Evolutionary conservation across 64 coral and sea anemone genomes (phyloP).

Genomic region (Montipora capricornis): DNA sequence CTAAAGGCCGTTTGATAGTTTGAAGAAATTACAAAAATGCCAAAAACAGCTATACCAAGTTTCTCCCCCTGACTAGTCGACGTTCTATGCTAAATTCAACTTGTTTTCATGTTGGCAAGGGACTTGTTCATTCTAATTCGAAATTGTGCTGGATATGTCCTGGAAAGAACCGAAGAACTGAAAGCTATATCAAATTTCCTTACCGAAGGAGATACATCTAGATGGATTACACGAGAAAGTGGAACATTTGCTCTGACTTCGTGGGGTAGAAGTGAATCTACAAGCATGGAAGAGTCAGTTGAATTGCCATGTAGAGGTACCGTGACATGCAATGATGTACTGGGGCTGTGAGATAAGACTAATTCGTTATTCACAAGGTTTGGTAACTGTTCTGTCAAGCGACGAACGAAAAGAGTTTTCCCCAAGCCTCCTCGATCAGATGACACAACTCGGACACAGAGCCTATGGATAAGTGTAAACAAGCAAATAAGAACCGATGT

Average conservation of each 20-base stretch:
- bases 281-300: slow-evolving; percentile 58
- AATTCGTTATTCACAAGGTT: slow-evolving; percentile 71
- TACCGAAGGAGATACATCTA: slow-evolving; percentile 94
- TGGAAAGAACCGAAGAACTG: no score
- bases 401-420: slow-evolving; percentile 69
- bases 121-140: no score
- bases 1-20: no score
- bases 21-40: no score
- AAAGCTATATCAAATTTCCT: not conserved
- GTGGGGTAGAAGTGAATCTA: slow-evolving; percentile 67
- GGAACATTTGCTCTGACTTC: slow-evolving; percentile 72
- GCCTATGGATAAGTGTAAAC: slow-evolving; percentile 7
- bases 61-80: no score
- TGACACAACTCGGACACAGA: slow-evolving; percentile 75
- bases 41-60: no score
- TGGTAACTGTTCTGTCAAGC: slow-evolving; percentile 66
- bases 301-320: slow-evolving; percentile 89
- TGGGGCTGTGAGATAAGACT: not conserved
- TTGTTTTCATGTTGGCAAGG: no score
- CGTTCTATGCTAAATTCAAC: no score
- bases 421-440: slow-evolving; percentile 78
- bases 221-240: slow-evolving; percentile 89
- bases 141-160: no score
- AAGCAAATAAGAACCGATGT: not conserved
- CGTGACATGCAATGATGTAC: slow-evolving; percentile 39